A percentile compares a stretch with the other conserved stretches of the same genome.
Conservation (phyloP, 2,888 invertebrate genomes). For the Chymomyza fuscimana region DNA sequence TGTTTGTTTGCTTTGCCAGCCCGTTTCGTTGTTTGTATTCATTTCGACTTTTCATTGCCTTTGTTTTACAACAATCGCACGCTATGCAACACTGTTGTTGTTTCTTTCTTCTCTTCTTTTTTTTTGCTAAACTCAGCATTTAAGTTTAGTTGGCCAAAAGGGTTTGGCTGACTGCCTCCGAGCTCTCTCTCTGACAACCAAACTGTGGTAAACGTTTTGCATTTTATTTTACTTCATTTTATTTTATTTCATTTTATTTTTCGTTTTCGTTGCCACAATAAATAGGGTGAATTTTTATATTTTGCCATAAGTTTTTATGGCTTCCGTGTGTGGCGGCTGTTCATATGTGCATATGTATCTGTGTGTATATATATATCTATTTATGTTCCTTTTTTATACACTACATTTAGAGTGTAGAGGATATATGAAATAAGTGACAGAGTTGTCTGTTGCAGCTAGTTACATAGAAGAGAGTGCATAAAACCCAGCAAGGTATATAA, state of each 20-base stretch:
- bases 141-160: slow-evolving; percentile 66
- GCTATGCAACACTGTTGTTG: slow-evolving; percentile 30
- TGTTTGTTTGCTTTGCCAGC: slow-evolving; percentile 29
- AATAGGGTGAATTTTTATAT: slow-evolving; percentile 72
- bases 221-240: slow-evolving; percentile 28
- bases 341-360: slow-evolving; percentile 3
- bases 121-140: slow-evolving; percentile 68
- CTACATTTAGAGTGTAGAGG: background rate
- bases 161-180: slow-evolving; percentile 47
- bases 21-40: slow-evolving; percentile 41
- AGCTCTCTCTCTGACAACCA: background rate
- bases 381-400: too few relatives aligned
- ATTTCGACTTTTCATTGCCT: slow-evolving; percentile 51
- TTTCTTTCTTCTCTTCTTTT: slow-evolving; percentile 11
- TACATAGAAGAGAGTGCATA: too few relatives aligned
- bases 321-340: slow-evolving; percentile 70
- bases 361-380: too few relatives aligned
- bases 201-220: slow-evolving; percentile 60
- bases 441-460: too few relatives aligned
- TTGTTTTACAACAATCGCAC: slow-evolving; percentile 72
- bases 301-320: slow-evolving; percentile 74
- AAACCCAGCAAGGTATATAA: too few relatives aligned
- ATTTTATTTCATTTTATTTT: slow-evolving; percentile 56
- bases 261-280: slow-evolving; percentile 69
- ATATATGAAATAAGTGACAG: too few relatives aligned